phyloP scores from a whole-genome alignment of 1,140 invertebrate species.

The Papilio xuthus region DNA sequence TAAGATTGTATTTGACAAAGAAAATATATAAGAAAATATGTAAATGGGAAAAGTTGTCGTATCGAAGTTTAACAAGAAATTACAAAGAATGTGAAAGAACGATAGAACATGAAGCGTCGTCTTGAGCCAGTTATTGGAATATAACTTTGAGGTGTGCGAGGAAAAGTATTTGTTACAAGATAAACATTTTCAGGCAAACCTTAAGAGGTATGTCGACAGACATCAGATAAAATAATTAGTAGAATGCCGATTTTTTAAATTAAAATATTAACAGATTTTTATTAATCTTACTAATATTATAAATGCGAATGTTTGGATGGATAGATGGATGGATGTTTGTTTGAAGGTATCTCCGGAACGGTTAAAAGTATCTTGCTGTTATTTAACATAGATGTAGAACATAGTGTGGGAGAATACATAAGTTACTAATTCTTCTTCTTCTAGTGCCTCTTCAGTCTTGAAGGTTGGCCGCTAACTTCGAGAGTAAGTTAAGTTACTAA shows the following conservation, averaged over 20 bases:
- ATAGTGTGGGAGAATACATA: too few species aligned
- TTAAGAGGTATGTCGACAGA: not conserved
- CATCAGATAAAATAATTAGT: not conserved
- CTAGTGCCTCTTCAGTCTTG: too few species aligned
- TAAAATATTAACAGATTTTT: too few species aligned
- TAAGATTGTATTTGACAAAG: slow-evolving; percentile 17
- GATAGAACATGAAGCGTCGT: slow-evolving; percentile 10
- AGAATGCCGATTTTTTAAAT: not conserved
- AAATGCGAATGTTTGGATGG: too few species aligned
- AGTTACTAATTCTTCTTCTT: too few species aligned
- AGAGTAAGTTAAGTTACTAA: too few species aligned
- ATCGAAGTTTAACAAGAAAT: slow-evolving; percentile 17
- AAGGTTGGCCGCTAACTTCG: too few species aligned
- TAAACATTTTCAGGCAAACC: not conserved
- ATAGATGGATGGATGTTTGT: too few species aligned
- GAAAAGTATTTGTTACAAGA: not conserved
- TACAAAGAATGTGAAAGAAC: slow-evolving; percentile 24
- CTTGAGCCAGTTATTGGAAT: slow-evolving; percentile 16
- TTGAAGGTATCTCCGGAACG: too few species aligned
- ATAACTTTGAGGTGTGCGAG: not conserved
- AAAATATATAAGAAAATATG: slow-evolving; percentile 9
- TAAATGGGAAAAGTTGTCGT: slow-evolving; percentile 12
- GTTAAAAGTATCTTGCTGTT: too few species aligned
- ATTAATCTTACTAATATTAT: too few species aligned
- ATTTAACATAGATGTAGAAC: too few species aligned